A percentile compares a stretch with the other conserved stretches of the same genome.
Conservation (phyloP, 2,113 vertebrate genomes). For the Muscicapa adusta region DNA sequence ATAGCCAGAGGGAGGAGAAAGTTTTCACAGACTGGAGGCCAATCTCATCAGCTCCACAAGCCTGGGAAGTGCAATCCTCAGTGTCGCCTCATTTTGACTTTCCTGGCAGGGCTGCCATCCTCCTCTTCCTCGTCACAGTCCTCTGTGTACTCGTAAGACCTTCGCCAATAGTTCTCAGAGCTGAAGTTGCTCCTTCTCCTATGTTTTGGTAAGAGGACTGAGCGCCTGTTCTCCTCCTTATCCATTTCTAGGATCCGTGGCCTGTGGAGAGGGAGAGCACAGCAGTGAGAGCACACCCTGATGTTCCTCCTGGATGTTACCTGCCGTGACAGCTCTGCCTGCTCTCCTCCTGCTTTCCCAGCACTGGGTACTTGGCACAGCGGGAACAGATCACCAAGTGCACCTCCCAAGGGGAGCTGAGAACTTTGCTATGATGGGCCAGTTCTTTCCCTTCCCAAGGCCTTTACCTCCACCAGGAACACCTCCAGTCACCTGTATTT, state of each 20-base stretch:
- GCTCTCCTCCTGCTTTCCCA: not conserved
- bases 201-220: slow-evolving; percentile 81
- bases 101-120: slow-evolving; percentile 80
- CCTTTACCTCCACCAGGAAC: not conserved
- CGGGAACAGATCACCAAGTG: not conserved
- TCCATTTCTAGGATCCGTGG: slow-evolving; percentile 97
- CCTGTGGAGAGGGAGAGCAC: slow-evolving; percentile 60
- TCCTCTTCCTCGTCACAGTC: slow-evolving; percentile 73
- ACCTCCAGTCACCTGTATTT: not conserved
- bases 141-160: slow-evolving; percentile 75
- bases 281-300: not conserved
- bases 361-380: not conserved
- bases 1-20: slow-evolving; percentile 59
- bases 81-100: slow-evolving; percentile 96
- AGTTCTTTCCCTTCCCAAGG: not conserved
- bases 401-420: not conserved
- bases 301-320: rapidly evolving
- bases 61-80: slow-evolving; percentile 69
- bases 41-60: slow-evolving; percentile 39
- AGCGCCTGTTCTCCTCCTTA: slow-evolving; percentile 94
- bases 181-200: slow-evolving; percentile 80
- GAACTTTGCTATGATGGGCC: not conserved
- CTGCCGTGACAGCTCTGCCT: rapidly evolving
- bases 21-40: slow-evolving; percentile 61
- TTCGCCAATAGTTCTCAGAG: slow-evolving; percentile 90